Percentiles rank a stretch among this genome's conserved stretches.
Evolutionary conservation across 2,113 vertebrate species (phyloP).

Genomic region (Emydocephalus ijimae): DNA sequence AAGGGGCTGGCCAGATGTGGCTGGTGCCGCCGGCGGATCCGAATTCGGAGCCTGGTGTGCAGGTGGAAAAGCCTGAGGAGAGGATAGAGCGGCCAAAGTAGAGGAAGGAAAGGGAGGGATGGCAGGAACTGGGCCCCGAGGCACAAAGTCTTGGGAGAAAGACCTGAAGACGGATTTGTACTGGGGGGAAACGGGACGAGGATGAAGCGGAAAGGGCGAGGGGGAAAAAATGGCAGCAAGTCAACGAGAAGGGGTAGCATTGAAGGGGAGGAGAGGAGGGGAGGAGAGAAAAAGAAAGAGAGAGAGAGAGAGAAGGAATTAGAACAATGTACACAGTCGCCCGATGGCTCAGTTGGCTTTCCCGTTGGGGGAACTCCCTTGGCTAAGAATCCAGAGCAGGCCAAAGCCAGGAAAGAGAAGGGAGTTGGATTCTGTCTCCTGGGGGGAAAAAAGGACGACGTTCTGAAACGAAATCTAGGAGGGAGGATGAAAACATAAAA

Average conservation of each 20-base stretch:
- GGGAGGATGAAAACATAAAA: neutral
- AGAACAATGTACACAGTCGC: conserved; percentile 55
- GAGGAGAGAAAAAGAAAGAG: conserved; percentile 49
- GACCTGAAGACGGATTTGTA: conserved; percentile 83
- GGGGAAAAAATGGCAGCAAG: neutral
- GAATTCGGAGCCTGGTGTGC: conserved; percentile 78
- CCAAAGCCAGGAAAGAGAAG: neutral
- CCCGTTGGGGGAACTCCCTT: no score
- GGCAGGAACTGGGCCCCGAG: conserved; percentile 73
- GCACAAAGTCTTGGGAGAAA: conserved; percentile 81
- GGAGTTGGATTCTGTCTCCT: neutral
- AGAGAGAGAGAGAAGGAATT: conserved; percentile 69
- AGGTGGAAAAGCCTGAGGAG: conserved; percentile 71
- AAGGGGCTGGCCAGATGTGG: conserved; percentile 75
- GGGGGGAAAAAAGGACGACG: rapidly evolving
- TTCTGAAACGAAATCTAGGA: neutral
- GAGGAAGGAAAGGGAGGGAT: conserved; percentile 75
- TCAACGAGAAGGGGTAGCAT: neutral
- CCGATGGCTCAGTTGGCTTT: neutral
- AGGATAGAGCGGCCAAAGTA: conserved; percentile 70
- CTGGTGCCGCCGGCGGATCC: conserved; percentile 74
- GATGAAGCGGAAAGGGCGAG: neutral
- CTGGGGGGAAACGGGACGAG: conserved; percentile 40
- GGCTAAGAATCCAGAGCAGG: neutral
- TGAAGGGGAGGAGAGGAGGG: neutral